Evolutionary conservation across 2,113 vertebrate genomes (phyloP), one percentile per base, ranked within the genome.

Genomic region (Dermatemys mawii): DNA sequence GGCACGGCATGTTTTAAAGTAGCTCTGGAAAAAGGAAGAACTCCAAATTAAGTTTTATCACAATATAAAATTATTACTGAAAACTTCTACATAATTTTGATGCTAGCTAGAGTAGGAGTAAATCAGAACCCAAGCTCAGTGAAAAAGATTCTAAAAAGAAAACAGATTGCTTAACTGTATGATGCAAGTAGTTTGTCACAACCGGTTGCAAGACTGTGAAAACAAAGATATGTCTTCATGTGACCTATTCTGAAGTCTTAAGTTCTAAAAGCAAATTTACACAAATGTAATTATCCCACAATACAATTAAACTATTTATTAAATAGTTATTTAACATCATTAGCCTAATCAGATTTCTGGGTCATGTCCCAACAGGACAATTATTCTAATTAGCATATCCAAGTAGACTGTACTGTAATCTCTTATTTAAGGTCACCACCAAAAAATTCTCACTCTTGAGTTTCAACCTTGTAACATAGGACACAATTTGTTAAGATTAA

Each of bases 201-300:
- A 94, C 93, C 75, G 96, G 95, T 63, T 44, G 67, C 75, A 80
- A 78, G 78, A 38, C 22, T 73, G 38, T 11, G n/a, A 29, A 5
- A 87, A 81, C 3, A 24, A 9, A 13, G 38, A n/a, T 3, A 29
- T n/a, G n/a, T 73, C 67, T 41, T 53, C 7, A 8, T 35, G 46
- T 1, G 0, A 55, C 3, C 75, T 57, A 86, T 51, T 29, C 41
- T 49, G 26, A 22, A 49, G 24, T 32, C 73, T 75, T 38, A 1
- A 1, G 7, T 48, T 87, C 44, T 63, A 83, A 83, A 11, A 53
- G 54, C 1, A 0, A 13, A 6, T 51, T 19, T 5, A 10, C n/a
- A 78, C 3, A 53, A 41, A 41, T 54, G 14, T 35, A 29, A 13
- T 19, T 27, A 0, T 0, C 41, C 54, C 2, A 29, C 19, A 78